A percentile compares a stretch with the other conserved stretches of the same genome.
Conservation (phyloP, 2,113 vertebrate genomes). For the Microcebus jonahi region DNA sequence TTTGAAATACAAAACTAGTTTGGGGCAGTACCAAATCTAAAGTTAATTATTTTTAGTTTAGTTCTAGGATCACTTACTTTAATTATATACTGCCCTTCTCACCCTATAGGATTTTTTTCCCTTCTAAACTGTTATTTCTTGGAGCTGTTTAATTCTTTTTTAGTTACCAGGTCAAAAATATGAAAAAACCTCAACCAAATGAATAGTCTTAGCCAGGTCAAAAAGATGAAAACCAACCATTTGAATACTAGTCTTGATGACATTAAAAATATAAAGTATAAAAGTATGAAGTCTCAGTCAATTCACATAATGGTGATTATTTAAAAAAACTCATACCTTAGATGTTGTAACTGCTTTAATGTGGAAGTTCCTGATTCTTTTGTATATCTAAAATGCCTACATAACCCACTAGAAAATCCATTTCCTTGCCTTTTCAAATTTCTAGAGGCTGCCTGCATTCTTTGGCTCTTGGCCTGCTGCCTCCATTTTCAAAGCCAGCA, state of each 20-base stretch:
- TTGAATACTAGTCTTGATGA: neutral
- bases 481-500: neutral
- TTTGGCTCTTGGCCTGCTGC: neutral
- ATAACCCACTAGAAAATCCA: neutral
- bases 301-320: slow-evolving; percentile 14
- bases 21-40: neutral
- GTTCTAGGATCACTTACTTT: neutral
- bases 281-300: neutral
- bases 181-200: neutral
- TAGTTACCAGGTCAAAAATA: neutral
- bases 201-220: slow-evolving; percentile 9
- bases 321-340: neutral
- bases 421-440: neutral
- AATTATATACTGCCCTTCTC: neutral
- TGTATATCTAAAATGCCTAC: neutral
- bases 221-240: slow-evolving; percentile 31
- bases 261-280: neutral
- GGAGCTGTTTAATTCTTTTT: neutral
- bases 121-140: neutral
- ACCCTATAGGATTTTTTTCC: neutral
- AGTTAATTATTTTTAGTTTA: slow-evolving; percentile 14
- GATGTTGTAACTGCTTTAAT: neutral
- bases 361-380: neutral
- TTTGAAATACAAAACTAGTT: neutral
- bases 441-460: neutral